Evolutionary conservation across 1,140 invertebrate species (phyloP).

Genomic region (Nasonia longicornis): DNA sequence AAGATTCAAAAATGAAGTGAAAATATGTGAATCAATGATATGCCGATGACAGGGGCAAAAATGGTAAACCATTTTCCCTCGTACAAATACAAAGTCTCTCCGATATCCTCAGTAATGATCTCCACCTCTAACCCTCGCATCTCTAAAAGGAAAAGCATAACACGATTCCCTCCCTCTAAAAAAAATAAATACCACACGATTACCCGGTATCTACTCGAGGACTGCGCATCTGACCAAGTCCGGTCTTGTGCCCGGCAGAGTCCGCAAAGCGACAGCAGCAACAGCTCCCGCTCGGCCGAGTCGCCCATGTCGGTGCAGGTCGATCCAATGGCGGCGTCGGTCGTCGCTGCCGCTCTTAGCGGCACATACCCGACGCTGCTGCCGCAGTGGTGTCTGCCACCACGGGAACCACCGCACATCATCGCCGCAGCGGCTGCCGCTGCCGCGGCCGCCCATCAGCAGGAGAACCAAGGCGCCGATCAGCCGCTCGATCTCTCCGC

Average conservation of each 20-base stretch:
- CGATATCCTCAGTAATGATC: no score
- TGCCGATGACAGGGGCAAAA: no score
- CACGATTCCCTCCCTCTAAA: no score
- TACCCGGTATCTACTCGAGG: neutral
- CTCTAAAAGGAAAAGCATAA: no score
- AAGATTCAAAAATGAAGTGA: no score
- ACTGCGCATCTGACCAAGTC: neutral
- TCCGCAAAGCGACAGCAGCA: conserved; percentile 69
- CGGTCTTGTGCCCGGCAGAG: conserved; percentile 56
- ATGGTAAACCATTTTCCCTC: no score
- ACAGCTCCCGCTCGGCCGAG: conserved; percentile 69
- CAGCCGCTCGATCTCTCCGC: conserved; percentile 85
- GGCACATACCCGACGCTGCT: conserved; percentile 69
- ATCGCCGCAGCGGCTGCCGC: conserved; percentile 69
- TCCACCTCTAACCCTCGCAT: neutral
- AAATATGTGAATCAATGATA: no score
- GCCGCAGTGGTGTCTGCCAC: conserved; percentile 72
- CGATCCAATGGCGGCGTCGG: conserved; percentile 72
- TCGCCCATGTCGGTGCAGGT: conserved; percentile 70
- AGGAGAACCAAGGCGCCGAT: conserved; percentile 66
- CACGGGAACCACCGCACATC: conserved; percentile 66
- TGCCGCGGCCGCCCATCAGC: conserved; percentile 64
- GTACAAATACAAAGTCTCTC: no score
- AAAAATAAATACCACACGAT: neutral
- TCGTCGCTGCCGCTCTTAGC: conserved; percentile 75